These are phyloP conservation scores for Dryomyza anilis DNA, from an alignment of 2,888 invertebrate species.

Conservation along the genomic window DNA sequence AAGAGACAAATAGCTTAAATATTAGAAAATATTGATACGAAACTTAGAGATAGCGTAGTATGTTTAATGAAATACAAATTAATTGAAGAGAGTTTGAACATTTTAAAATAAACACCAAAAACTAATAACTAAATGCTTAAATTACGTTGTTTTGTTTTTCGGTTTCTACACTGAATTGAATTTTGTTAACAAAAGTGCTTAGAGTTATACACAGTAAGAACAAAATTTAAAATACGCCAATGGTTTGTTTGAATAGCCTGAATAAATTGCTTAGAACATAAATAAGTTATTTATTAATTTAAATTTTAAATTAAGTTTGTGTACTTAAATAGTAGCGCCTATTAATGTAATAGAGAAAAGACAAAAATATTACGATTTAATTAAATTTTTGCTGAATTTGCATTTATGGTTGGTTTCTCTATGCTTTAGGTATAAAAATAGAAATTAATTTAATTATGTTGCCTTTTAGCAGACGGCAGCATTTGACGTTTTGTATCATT, in stretches of 20 bases:
- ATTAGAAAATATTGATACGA: background rate
- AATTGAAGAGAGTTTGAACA: background rate
- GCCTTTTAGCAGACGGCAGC: background rate
- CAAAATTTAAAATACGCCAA: constrained; percentile 1
- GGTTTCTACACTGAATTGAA: no score
- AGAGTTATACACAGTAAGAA: background rate
- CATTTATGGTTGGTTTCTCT: no score
- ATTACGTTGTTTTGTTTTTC: background rate
- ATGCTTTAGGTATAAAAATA: constrained; percentile 6
- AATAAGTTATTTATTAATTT: constrained; percentile 18
- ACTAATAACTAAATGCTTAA: constrained; percentile 20
- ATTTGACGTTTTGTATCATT: constrained; percentile 23
- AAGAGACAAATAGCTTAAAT: background rate
- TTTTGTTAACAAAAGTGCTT: no score
- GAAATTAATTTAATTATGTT: constrained; percentile 22
- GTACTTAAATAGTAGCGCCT: constrained; percentile 34
- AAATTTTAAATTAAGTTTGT: constrained; percentile 29
- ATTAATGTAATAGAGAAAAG: constrained; percentile 37
- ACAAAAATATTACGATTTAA: background rate
- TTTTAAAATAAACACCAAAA: constrained; percentile 11
- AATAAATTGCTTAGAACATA: no score
- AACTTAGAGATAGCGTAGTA: background rate
- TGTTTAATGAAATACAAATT: background rate
- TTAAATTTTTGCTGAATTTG: no score
- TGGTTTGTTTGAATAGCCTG: background rate